Percentiles rank a stretch among this genome's conserved stretches.
Evolutionary conservation across 2,113 vertebrate genomes (phyloP).

Genomic region (Semicossyphus pulcher): DNA sequence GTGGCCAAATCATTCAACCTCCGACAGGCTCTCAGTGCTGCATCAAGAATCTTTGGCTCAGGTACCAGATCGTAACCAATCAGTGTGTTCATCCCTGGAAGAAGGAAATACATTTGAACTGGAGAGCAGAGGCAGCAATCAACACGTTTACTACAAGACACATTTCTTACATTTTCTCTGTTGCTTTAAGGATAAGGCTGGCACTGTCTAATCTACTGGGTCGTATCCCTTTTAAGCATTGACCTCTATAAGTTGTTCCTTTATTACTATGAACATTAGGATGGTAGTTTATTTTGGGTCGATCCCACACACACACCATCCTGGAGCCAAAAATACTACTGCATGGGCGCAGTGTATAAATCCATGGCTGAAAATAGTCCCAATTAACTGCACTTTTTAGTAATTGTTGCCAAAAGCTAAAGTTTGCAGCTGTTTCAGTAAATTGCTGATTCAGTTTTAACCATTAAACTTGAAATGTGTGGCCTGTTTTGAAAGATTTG

Average conservation of each 20-base stretch:
- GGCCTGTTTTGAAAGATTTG: not conserved
- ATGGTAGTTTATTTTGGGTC: not conserved
- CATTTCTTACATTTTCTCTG: not conserved
- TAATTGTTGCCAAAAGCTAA: not conserved
- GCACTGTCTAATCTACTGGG: not conserved
- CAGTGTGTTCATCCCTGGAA: slow-evolving; percentile 93
- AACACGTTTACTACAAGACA: not conserved
- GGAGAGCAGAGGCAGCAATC: not conserved
- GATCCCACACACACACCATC: not conserved
- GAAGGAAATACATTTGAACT: slow-evolving; percentile 1
- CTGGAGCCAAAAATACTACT: slow-evolving; percentile 3
- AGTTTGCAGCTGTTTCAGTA: too few species aligned
- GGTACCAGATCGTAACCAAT: slow-evolving; percentile 97
- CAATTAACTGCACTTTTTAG: not conserved
- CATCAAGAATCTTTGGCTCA: slow-evolving; percentile 97
- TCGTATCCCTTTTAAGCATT: not conserved
- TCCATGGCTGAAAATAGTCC: not conserved
- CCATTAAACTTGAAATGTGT: not conserved
- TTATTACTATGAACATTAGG: not conserved
- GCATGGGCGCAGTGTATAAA: not conserved
- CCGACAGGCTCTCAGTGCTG: slow-evolving; percentile 93
- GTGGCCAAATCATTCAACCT: slow-evolving; percentile 95
- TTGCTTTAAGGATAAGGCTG: not conserved
- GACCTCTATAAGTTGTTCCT: not conserved
- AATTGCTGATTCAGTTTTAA: not conserved